Percentiles rank a stretch among this genome's conserved stretches.
phyloP scores from a whole-genome alignment of 35 echinoderm and acorn worm species.

The Antedon bifida region DNA sequence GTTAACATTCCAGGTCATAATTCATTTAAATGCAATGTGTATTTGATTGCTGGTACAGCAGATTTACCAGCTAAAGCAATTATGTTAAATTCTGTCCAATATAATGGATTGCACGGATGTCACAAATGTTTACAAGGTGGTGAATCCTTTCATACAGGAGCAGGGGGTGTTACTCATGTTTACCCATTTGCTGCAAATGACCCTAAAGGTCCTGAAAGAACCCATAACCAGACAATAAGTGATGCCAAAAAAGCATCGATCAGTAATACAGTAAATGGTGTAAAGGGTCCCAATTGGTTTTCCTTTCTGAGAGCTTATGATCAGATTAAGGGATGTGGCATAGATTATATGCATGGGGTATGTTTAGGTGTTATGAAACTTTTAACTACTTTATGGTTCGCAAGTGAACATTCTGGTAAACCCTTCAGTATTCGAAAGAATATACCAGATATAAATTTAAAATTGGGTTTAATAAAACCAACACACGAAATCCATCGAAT shows the following conservation, averaged over 20 bases:
- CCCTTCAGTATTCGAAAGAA: neutral
- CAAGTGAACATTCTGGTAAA: neutral
- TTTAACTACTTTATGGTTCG: slow-evolving; percentile 6
- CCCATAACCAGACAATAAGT: neutral
- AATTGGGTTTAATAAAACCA: neutral
- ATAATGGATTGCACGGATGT: slow-evolving; percentile 11
- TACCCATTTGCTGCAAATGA: neutral
- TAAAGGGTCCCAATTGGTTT: slow-evolving; percentile 9
- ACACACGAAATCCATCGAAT: neutral
- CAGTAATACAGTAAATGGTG: slow-evolving; percentile 7
- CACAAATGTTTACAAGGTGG: slow-evolving; percentile 5
- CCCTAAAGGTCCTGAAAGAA: slow-evolving; percentile 10
- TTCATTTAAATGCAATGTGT: neutral
- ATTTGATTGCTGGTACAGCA: slow-evolving; percentile 9
- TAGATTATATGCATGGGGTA: slow-evolving; percentile 29
- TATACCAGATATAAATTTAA: neutral
- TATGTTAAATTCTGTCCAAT: slow-evolving; percentile 11
- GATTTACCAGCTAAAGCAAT: slow-evolving; percentile 14
- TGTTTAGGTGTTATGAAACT: neutral
- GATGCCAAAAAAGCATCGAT: slow-evolving; percentile 4
- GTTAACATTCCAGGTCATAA: neutral
- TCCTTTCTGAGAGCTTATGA: neutral
- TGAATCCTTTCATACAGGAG: neutral
- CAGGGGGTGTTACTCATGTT: neutral
- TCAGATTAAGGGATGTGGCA: neutral